Percentiles rank a stretch among this genome's conserved stretches.
Evolutionary conservation across 2,797 vertebrate species (phyloP).

Genomic region (Spea hammondii): DNA sequence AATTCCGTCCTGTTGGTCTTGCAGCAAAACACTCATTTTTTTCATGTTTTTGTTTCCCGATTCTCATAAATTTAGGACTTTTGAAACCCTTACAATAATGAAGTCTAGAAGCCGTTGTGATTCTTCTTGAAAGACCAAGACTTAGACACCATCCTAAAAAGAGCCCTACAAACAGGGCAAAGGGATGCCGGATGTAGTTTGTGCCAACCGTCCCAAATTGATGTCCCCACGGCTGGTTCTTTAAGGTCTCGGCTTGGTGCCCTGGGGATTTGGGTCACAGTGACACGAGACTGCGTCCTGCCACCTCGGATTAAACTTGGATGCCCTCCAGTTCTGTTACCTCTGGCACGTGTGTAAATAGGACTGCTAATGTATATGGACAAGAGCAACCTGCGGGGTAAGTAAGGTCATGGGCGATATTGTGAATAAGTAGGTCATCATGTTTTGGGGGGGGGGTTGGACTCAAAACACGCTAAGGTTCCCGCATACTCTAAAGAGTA

Average conservation of each 20-base stretch:
- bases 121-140: no score
- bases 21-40: no score
- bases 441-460: no score
- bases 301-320: background rate
- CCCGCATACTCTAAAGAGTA: no score
- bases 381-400: slow-evolving; percentile 41
- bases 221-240: background rate
- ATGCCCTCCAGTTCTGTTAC: background rate
- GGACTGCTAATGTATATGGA: slow-evolving; percentile 44
- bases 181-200: background rate
- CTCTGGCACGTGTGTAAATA: background rate
- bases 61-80: no score
- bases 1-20: no score
- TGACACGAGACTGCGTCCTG: background rate
- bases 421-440: background rate
- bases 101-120: no score
- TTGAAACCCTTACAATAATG: no score
- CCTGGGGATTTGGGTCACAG: background rate
- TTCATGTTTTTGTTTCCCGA: no score
- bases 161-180: background rate
- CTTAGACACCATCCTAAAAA: no score
- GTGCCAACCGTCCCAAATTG: background rate
- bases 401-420: background rate
- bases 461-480: no score
- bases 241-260: background rate